phyloP scores from a whole-genome alignment of 2,888 invertebrate genomes.

The Melieria picta region DNA sequence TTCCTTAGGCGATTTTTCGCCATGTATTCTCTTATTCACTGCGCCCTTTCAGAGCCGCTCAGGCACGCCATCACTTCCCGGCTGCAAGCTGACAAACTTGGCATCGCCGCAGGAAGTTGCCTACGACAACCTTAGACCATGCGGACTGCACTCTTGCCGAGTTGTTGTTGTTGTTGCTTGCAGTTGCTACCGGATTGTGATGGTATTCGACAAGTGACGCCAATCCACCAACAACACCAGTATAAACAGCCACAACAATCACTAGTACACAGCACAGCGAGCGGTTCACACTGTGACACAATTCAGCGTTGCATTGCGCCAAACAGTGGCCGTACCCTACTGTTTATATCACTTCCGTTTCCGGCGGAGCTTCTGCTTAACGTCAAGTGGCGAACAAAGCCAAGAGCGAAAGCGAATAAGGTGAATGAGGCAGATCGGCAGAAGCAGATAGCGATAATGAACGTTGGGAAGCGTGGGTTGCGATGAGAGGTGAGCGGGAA shows the following conservation, averaged over 20 bases:
- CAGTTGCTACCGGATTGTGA: conserved; percentile 11
- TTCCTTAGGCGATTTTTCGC: conserved; percentile 10
- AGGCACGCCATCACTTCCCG: no score
- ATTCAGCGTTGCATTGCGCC: conserved; percentile 10
- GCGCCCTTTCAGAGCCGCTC: no score
- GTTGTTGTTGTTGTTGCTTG: conserved; percentile 6
- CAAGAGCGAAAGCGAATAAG: background rate
- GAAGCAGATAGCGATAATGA: background rate
- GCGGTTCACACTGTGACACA: background rate
- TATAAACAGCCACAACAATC: background rate
- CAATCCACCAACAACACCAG: background rate
- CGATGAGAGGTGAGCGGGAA: background rate
- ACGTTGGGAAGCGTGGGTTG: background rate
- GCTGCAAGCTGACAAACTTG: no score
- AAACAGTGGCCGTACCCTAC: conserved; percentile 3
- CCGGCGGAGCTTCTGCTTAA: background rate
- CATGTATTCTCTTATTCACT: background rate
- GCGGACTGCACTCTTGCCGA: background rate
- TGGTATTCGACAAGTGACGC: conserved; percentile 25
- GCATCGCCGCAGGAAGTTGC: no score
- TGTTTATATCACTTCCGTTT: conserved; percentile 28
- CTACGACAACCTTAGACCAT: no score
- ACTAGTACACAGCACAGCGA: background rate
- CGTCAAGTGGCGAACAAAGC: background rate
- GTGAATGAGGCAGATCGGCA: background rate